Evolutionary conservation across 2,113 vertebrate genomes (phyloP).

Genomic region (Callopanchax toddi): DNA sequence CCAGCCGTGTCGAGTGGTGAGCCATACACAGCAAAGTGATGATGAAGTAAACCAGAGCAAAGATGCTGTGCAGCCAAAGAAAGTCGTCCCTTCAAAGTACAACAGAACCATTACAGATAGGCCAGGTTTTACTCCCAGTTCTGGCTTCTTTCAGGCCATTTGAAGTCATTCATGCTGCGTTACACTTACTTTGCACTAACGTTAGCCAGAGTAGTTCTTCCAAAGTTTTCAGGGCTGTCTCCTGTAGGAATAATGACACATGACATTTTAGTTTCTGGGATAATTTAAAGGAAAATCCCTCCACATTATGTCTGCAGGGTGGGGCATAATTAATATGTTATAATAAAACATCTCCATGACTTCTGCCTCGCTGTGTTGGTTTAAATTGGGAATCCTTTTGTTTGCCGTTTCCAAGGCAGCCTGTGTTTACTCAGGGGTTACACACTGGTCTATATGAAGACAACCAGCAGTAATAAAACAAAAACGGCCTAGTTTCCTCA

Average conservation of each 20-base stretch:
- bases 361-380: constrained; percentile 32
- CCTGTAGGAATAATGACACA: constrained; percentile 80
- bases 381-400: constrained; percentile 48
- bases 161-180: constrained; percentile 29
- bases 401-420: constrained; percentile 59
- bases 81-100: constrained; percentile 82
- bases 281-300: too few species aligned
- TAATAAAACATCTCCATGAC: constrained; percentile 31
- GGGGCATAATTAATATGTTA: constrained; percentile 35
- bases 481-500: constrained; percentile 23
- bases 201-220: constrained; percentile 94
- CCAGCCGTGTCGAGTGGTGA: constrained; percentile 88
- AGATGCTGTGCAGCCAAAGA: constrained; percentile 93
- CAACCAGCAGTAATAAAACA: constrained; percentile 58
- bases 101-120: constrained; percentile 19
- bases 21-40: constrained; percentile 89
- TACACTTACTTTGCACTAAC: constrained; percentile 88
- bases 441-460: constrained; percentile 59
- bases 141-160: constrained; percentile 38
- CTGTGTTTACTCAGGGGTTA: constrained; percentile 47
- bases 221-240: constrained; percentile 89
- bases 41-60: constrained; percentile 92
- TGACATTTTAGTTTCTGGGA: constrained; percentile 50
- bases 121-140: neutral
- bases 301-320: constrained; percentile 33